Evolutionary conservation across 2,888 invertebrate species (phyloP).

Genomic region (Sicus ferrugineus): DNA sequence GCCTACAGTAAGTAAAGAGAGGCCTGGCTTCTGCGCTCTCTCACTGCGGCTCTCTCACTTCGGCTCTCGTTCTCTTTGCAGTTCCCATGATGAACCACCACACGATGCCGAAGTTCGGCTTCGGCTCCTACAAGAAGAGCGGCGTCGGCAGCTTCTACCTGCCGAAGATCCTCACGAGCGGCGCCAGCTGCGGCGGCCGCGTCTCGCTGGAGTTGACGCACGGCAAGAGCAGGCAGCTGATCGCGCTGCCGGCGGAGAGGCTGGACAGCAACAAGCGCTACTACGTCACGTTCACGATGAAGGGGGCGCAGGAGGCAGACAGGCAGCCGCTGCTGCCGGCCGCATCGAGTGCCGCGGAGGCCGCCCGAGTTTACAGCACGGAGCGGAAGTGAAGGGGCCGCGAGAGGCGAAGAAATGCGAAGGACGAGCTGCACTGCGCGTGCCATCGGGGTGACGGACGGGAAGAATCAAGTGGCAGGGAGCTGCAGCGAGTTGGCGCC

Average conservation of each 20-base stretch:
- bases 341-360: background rate
- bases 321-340: slow-evolving; percentile 28
- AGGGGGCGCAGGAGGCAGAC: slow-evolving; percentile 66
- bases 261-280: slow-evolving; percentile 89
- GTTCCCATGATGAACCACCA: slow-evolving; percentile 83
- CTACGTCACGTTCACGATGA: slow-evolving; percentile 91
- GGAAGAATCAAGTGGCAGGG: slow-evolving; percentile 1
- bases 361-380: slow-evolving; percentile 37
- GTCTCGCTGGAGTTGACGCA: slow-evolving; percentile 84
- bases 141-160: slow-evolving; percentile 69
- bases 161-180: slow-evolving; percentile 70
- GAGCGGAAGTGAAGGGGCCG: slow-evolving; percentile 36
- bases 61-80: no score
- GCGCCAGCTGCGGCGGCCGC: slow-evolving; percentile 62
- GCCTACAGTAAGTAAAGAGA: slow-evolving; percentile 77
- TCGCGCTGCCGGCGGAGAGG: slow-evolving; percentile 85
- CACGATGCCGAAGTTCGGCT: slow-evolving; percentile 77
- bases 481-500: background rate
- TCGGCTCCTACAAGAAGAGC: slow-evolving; percentile 68
- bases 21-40: no score
- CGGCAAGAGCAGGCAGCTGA: slow-evolving; percentile 84
- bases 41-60: no score
- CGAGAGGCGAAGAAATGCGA: slow-evolving; percentile 16
- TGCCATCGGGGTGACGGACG: background rate
- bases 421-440: background rate